Conservation (phyloP, 2,113 vertebrate genomes). For the Chionomys nivalis region DNA sequence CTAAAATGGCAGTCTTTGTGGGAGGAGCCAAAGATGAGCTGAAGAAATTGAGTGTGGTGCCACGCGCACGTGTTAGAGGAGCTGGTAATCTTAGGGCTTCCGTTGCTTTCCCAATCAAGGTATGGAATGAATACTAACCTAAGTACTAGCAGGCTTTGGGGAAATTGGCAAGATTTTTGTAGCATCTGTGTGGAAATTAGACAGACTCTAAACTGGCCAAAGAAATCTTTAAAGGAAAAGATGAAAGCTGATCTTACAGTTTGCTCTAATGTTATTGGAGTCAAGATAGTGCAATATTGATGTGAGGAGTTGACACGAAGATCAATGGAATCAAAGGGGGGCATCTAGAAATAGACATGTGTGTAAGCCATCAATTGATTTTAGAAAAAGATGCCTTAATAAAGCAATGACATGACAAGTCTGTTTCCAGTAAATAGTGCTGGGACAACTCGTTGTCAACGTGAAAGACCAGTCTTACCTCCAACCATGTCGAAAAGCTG, state of each 20-base stretch:
- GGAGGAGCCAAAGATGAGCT: conserved; percentile 1
- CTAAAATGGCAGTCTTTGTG: neutral
- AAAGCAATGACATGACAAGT: neutral
- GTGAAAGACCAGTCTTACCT: neutral
- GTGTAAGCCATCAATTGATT: neutral
- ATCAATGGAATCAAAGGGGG: neutral
- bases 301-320: neutral
- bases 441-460: neutral
- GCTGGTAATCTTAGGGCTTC: neutral
- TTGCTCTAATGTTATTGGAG: neutral
- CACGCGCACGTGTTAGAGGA: neutral
- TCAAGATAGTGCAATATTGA: neutral
- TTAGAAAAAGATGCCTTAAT: conserved; percentile 27
- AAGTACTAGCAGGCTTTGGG: neutral
- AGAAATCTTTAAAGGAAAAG: conserved; percentile 33
- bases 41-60: neutral
- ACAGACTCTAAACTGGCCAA: conserved; percentile 4
- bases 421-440: conserved; percentile 7
- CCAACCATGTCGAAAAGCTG: neutral
- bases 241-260: neutral
- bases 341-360: neutral
- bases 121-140: neutral
- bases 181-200: conserved; percentile 15
- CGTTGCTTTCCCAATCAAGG: neutral
- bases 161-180: conserved; percentile 9